Evolutionary conservation across 1,140 invertebrate genomes (phyloP).

Genomic region (Cotesia typhae): DNA sequence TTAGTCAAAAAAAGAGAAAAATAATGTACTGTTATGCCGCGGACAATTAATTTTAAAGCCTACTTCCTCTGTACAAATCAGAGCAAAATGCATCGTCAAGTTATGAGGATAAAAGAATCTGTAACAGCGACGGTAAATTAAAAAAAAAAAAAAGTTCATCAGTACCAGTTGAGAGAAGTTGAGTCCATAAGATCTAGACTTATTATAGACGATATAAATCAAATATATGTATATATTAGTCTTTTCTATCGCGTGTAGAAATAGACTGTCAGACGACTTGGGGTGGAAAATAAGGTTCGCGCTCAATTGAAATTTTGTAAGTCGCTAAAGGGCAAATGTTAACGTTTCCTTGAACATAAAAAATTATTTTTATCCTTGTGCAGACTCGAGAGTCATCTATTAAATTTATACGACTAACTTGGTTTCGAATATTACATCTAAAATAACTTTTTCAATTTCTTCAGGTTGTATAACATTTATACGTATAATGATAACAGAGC

Average conservation of each 20-base stretch:
- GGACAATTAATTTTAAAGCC: constrained; percentile 10
- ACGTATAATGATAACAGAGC: too few relatives aligned
- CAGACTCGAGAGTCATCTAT: not conserved
- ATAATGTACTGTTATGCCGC: not conserved
- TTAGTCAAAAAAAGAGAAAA: not conserved
- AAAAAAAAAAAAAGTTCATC: constrained; percentile 22
- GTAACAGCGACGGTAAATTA: not conserved
- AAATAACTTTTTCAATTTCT: too few relatives aligned
- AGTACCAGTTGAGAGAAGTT: constrained; percentile 14
- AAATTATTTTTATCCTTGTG: not conserved
- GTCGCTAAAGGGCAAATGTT: not conserved
- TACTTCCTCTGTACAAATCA: constrained; percentile 15
- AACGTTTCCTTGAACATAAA: constrained; percentile 1
- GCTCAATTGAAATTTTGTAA: constrained; percentile 18
- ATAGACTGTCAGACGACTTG: constrained; percentile 1
- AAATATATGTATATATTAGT: not conserved
- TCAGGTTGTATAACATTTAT: too few relatives aligned
- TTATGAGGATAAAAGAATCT: constrained; percentile 14
- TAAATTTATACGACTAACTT: too few relatives aligned
- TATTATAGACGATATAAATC: not conserved
- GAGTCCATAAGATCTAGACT: too few relatives aligned
- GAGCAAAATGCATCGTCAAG: constrained; percentile 20
- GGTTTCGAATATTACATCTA: too few relatives aligned
- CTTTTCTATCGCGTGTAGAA: constrained; percentile 13
- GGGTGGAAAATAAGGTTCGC: not conserved